Percentiles rank a stretch among this genome's conserved stretches.
phyloP scores from a whole-genome alignment of 2,888 invertebrate species.

The Prenolepis imparis region DNA sequence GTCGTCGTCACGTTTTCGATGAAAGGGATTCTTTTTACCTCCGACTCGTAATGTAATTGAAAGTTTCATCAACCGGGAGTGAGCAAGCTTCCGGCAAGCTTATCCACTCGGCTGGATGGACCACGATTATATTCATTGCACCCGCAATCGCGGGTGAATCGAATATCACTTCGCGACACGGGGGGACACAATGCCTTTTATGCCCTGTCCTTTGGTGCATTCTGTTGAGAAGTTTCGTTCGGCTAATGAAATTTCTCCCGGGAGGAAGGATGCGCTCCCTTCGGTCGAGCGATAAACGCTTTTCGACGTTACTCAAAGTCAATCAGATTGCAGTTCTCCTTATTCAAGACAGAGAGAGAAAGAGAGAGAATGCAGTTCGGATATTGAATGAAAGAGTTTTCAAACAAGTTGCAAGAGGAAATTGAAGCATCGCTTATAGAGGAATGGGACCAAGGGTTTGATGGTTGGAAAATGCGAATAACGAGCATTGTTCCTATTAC shows the following conservation, averaged over 20 bases:
- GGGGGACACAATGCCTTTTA: slow-evolving; percentile 39
- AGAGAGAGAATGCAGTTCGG: slow-evolving; percentile 19
- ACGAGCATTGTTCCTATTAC: neutral
- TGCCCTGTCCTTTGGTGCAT: slow-evolving; percentile 12
- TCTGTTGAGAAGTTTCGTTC: slow-evolving; percentile 43
- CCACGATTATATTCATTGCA: slow-evolving; percentile 26
- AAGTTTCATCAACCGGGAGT: slow-evolving; percentile 25
- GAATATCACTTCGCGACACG: slow-evolving; percentile 30
- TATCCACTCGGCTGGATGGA: slow-evolving; percentile 18
- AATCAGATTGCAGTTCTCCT: slow-evolving; percentile 41
- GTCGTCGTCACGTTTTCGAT: neutral
- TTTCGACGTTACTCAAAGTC: slow-evolving; percentile 42
- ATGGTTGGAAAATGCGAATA: slow-evolving; percentile 26
- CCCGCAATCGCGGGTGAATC: slow-evolving; percentile 3
- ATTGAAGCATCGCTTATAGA: slow-evolving; percentile 24
- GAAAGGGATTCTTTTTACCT: slow-evolving; percentile 19
- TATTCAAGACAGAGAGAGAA: neutral
- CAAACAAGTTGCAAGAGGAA: slow-evolving; percentile 15
- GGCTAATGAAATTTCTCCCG: slow-evolving; percentile 47
- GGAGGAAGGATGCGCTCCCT: slow-evolving; percentile 30
- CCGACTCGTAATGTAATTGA: slow-evolving; percentile 23
- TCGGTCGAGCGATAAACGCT: slow-evolving; percentile 37
- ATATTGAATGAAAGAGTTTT: slow-evolving; percentile 35
- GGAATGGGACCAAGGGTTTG: neutral
- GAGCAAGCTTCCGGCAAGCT: slow-evolving; percentile 10